phyloP scores from a whole-genome alignment of 1,140 invertebrate species.

The Piezodorus guildinii region DNA sequence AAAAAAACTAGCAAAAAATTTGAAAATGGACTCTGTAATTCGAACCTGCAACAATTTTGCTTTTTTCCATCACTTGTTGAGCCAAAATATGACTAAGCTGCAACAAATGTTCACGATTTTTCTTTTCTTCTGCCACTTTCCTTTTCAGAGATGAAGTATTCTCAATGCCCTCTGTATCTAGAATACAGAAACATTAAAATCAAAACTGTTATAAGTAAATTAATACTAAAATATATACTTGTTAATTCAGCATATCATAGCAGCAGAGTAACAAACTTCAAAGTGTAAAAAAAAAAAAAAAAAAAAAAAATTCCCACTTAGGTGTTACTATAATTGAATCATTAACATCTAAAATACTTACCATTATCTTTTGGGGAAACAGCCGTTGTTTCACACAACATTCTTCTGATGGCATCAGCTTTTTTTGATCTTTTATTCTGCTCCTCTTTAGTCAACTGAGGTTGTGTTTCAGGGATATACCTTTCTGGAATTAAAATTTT shows the following conservation, averaged over 20 bases:
- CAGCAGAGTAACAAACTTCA: too few relatives aligned
- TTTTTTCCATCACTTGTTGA: constrained; percentile 87
- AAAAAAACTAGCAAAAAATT: neutral
- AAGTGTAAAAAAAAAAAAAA: neutral
- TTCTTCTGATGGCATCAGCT: constrained; percentile 81
- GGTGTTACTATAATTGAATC: neutral
- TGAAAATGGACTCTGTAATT: constrained; percentile 21
- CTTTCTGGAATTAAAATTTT: constrained; percentile 85
- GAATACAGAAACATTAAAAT: constrained; percentile 14
- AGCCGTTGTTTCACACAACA: constrained; percentile 57
- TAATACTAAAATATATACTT: neutral
- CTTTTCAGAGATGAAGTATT: constrained; percentile 37
- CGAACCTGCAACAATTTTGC: constrained; percentile 84
- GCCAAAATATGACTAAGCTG: constrained; percentile 83
- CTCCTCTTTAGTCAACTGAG: constrained; percentile 68
- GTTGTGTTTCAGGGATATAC: constrained; percentile 76
- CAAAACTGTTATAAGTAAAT: neutral
- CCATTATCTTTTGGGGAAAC: constrained; percentile 25
- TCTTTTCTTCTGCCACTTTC: constrained; percentile 67
- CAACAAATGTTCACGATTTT: constrained; percentile 72
- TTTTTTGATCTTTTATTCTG: constrained; percentile 68
- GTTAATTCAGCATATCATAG: neutral
- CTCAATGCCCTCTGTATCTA: constrained; percentile 35
- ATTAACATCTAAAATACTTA: constrained; percentile 20
- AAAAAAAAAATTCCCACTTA: neutral